Percentiles rank a stretch among this genome's conserved stretches.
These are phyloP conservation scores for Ornithoptera alexandrae DNA, from an alignment of 2,888 invertebrate species.

Conservation along the genomic window DNA sequence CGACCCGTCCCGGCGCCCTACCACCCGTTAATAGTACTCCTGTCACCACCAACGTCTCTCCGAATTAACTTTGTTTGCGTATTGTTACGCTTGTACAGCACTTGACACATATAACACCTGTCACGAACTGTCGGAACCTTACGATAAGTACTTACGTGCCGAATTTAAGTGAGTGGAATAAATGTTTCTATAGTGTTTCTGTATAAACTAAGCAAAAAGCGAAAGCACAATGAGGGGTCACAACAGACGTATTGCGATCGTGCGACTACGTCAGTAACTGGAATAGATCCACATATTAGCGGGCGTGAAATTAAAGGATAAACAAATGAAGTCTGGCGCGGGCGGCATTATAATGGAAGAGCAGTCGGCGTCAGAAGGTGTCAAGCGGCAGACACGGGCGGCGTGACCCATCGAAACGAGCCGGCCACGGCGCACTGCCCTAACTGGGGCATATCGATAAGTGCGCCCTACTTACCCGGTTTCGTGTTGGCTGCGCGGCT, in stretches of 20 bases:
- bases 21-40: slow-evolving; percentile 38
- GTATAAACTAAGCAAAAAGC: slow-evolving; percentile 49
- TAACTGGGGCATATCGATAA: slow-evolving; percentile 77
- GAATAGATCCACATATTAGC: slow-evolving; percentile 70
- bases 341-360: slow-evolving; percentile 71
- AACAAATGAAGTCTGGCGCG: slow-evolving; percentile 74
- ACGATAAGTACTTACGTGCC: slow-evolving; percentile 27
- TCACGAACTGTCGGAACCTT: slow-evolving; percentile 24
- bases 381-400: slow-evolving; percentile 71
- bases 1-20: slow-evolving; percentile 37
- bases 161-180: slow-evolving; percentile 10
- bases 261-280: slow-evolving; percentile 70
- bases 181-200: slow-evolving; percentile 4
- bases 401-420: slow-evolving; percentile 65
- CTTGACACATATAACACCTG: slow-evolving; percentile 55
- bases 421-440: slow-evolving; percentile 58
- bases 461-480: slow-evolving; percentile 71
- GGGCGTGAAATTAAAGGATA: slow-evolving; percentile 77
- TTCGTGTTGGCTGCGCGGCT: slow-evolving; percentile 41
- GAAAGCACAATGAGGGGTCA: slow-evolving; percentile 54
- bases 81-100: slow-evolving; percentile 51
- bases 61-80: slow-evolving; percentile 71
- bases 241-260: slow-evolving; percentile 68
- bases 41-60: slow-evolving; percentile 47
- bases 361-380: slow-evolving; percentile 74